Evolutionary conservation across 2,888 invertebrate genomes (phyloP).

Genomic region (Cephus spinipes): DNA sequence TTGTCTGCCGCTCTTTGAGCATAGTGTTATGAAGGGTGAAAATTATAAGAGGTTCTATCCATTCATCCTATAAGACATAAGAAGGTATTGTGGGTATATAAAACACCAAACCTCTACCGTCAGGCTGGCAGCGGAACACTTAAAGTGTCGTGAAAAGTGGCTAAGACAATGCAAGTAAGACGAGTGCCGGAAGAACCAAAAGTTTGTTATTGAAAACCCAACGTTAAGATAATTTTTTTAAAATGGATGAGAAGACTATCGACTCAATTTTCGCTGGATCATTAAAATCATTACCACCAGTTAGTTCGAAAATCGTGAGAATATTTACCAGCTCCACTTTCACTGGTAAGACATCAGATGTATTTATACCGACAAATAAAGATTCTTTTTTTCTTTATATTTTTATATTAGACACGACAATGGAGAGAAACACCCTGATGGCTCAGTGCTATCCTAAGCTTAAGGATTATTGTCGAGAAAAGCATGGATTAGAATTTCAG

Average conservation of each 20-base stretch:
- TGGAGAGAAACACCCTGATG: constrained; percentile 98
- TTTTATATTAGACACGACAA: constrained; percentile 83
- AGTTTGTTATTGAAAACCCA: background rate
- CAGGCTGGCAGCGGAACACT: background rate
- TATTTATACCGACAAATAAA: background rate
- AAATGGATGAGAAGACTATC: constrained; percentile 91
- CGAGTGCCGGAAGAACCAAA: background rate
- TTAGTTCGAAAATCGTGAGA: constrained; percentile 97
- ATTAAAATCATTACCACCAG: constrained; percentile 88
- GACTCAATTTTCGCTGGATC: constrained; percentile 92
- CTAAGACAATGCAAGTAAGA: background rate
- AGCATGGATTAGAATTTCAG: constrained; percentile 98
- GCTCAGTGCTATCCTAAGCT: constrained; percentile 97
- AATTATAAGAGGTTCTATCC: no score
- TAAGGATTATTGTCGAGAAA: constrained; percentile 97
- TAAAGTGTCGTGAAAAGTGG: background rate
- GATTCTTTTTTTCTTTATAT: background rate
- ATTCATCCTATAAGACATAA: background rate
- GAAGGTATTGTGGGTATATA: background rate
- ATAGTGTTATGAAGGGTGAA: no score
- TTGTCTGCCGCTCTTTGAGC: background rate
- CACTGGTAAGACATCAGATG: constrained; percentile 77
- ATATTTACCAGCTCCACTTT: constrained; percentile 99
- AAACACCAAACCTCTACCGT: background rate
- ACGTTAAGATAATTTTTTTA: constrained; percentile 14